Base-by-base conservation (phyloP, 2,888 invertebrate genomes). In the Nomada lathburiana region DNA sequence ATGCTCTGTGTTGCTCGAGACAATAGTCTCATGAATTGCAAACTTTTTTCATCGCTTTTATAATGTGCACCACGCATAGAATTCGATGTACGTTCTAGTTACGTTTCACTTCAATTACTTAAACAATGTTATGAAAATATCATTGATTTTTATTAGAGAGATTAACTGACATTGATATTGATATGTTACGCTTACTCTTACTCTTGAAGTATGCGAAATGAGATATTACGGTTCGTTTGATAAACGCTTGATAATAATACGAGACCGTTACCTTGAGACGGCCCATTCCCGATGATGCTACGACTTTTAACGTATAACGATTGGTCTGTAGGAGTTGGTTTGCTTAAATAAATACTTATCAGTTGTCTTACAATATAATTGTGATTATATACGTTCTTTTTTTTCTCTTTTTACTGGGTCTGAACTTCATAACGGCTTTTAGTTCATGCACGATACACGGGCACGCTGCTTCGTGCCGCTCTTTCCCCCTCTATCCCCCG, bases 401-500 rank as follows among this genome's bases (percentile, higher is more conserved):
- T 47, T n/a, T 23, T 42, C 62, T 52, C 47, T 70, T 72, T 67
- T 70, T 53, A 63, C 13, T 71, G 44, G 68, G 53, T 76, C 47
- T 60, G 69, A 77, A 72, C 26, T 71, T 79, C 53, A 63, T 64
- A 72, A 62, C 60, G 71, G 55, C 50, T 72, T 11, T 47, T 53
- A 63, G 70, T 62, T 47, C 63, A 72, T 75, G 71, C 72, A 76
- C 76, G 88, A 82, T 77, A 85, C 71, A 73, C 69, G 72, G 84
- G 77, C 87, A 87, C 79, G 86, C 84, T 67, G 81, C 75, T 86
- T 75, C 76, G 76, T 84, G 65, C 80, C 69, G 77, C 83, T 76
- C 76, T 76, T 77, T 26, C 75, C 69, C 71, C 65, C 74, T 36
- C 79, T 47, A 67, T 55, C 29, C 60, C 60, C 62, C 75, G 63